Evolutionary conservation across 1,140 invertebrate genomes (phyloP).

Genomic region (Chymomyza costata): DNA sequence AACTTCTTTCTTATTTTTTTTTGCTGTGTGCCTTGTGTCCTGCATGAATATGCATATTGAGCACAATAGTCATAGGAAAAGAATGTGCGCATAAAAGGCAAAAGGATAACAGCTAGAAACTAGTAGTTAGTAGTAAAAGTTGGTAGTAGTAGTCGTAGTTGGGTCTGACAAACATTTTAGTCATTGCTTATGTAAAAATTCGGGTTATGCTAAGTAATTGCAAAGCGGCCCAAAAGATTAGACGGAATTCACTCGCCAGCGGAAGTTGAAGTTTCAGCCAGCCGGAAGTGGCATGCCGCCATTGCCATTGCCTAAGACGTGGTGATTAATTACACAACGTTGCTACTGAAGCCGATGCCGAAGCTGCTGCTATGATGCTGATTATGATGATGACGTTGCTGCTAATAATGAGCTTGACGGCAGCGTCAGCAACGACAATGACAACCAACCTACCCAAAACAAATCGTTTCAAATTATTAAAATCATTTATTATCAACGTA

Average conservation of each 20-base stretch:
- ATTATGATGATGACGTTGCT: neutral
- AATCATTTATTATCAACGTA: slow-evolving; percentile 68
- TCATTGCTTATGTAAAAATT: slow-evolving; percentile 1
- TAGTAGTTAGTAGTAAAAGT: slow-evolving; percentile 42
- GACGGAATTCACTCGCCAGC: slow-evolving; percentile 12
- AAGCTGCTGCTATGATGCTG: slow-evolving; percentile 22
- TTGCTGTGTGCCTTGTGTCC: no score
- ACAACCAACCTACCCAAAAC: slow-evolving; percentile 35
- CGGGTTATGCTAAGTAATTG: slow-evolving; percentile 30
- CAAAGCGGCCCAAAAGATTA: no score
- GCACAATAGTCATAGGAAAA: slow-evolving; percentile 27
- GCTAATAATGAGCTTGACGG: slow-evolving; percentile 1
- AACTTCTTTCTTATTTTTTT: slow-evolving; percentile 9
- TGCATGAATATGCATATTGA: slow-evolving; percentile 65
- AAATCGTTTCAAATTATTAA: slow-evolving; percentile 72
- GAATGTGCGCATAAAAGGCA: slow-evolving; percentile 16
- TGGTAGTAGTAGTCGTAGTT: slow-evolving; percentile 26
- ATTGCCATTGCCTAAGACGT: slow-evolving; percentile 49
- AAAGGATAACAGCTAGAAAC: slow-evolving; percentile 21
- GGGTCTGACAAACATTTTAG: slow-evolving; percentile 26
- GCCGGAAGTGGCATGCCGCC: slow-evolving; percentile 51
- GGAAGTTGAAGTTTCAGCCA: slow-evolving; percentile 16
- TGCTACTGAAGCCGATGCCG: slow-evolving; percentile 55
- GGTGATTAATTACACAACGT: slow-evolving; percentile 59
- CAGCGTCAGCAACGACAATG: neutral